phyloP scores from a whole-genome alignment of 2,797 vertebrate genomes.

The Gorsachius magnificus region DNA sequence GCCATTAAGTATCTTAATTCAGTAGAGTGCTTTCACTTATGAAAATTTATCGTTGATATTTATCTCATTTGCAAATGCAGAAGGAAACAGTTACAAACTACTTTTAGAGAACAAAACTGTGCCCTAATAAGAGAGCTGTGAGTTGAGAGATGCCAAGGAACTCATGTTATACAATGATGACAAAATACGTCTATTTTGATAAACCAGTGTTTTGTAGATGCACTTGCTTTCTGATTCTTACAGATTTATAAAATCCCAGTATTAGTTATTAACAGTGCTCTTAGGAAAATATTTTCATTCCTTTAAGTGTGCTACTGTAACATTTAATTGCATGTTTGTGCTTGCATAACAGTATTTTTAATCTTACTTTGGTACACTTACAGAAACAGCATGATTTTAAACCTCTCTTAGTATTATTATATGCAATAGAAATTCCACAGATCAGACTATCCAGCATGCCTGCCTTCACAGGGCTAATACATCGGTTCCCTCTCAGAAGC shows the following conservation, averaged over 20 bases:
- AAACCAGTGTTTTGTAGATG: not conserved
- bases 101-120: not conserved
- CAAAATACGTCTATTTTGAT: not conserved
- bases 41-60: not conserved
- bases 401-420: not conserved
- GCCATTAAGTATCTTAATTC: not conserved
- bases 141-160: not conserved
- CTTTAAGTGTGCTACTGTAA: not conserved
- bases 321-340: not conserved
- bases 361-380: not conserved
- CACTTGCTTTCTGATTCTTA: not conserved
- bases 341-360: not conserved
- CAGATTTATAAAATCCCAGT: not conserved
- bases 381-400: not conserved
- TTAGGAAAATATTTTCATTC: not conserved
- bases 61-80: not conserved
- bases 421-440: not conserved
- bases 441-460: not conserved
- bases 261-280: not conserved
- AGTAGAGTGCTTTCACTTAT: not conserved
- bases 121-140: not conserved
- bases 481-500: not conserved
- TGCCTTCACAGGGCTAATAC: not conserved
- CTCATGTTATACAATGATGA: not conserved
- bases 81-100: not conserved